Conservation (phyloP, 2,888 invertebrate genomes). For the Mystacides longicornis region DNA sequence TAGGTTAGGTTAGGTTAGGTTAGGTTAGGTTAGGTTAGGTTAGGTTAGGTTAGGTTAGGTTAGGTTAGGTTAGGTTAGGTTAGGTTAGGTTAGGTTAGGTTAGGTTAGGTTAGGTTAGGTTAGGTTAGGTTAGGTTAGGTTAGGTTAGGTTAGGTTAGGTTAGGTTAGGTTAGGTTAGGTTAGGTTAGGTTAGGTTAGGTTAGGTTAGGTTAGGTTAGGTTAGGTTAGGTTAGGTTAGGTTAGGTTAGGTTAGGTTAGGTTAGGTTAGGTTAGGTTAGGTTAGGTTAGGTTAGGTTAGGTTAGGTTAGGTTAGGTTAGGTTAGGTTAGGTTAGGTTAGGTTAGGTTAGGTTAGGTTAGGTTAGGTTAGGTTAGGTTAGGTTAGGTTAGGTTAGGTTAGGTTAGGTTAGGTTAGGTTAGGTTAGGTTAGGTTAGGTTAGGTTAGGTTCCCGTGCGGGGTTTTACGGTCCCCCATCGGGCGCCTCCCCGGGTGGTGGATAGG, state of each 20-base stretch:
- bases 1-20: conserved; percentile 5
- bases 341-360: background rate
- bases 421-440: background rate
- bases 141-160: too few species aligned
- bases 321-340: background rate
- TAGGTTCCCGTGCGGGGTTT: background rate
- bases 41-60: background rate
- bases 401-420: background rate
- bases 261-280: conserved; percentile 6
- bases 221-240: conserved; percentile 6
- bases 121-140: background rate
- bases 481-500: too few species aligned
- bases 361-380: background rate
- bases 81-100: background rate
- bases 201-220: conserved; percentile 6
- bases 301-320: background rate
- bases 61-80: background rate
- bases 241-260: conserved; percentile 6
- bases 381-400: background rate
- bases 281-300: background rate
- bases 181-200: conserved; percentile 5
- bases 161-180: too few species aligned
- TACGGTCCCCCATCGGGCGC: too few species aligned
- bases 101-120: background rate
- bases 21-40: background rate